Base-by-base conservation (phyloP, 2,888 invertebrate species). In the Aleiodes leptofemur region DNA sequence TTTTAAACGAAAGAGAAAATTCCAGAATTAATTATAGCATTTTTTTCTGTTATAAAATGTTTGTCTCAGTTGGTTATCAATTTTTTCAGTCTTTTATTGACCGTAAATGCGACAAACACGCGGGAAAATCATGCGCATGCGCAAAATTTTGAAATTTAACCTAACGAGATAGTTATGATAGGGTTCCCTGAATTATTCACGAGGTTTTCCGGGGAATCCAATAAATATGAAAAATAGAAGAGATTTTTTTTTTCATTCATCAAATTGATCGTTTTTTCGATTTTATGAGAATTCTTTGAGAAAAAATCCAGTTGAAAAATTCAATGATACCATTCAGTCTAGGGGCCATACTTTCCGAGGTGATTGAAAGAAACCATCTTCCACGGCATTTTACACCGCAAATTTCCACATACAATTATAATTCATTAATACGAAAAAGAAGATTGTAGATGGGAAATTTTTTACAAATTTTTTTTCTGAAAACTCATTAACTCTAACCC, bases 41-140 rank as follows among this genome's bases (percentile, higher is more conserved):
- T 11, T 55, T 51, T 55, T 56, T 50, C 29, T 23, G 56, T 31
- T 34, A 55, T 29, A 50, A 68, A 55, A 48, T 66, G 72, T 72
- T 53, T 31, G 48, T 64, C 72, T 56, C 50, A 43, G 23, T 48
- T 31, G 14, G 31, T 68, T n/a, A 34, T 72, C 1, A 53, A 11
- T 64, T 1, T 8, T 81, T 78, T 79, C 78, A 72, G 74, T 69
- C n/a, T 66, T 81, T 71, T 76, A 57, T 78, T 82, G 82, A 82
- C 72, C 73, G 57, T 29, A 73, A 14, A 43, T 76, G 80, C 83
- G 82, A 4, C 66, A 31, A n/a, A 31, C 51, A 43, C 34, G 57
- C 51, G 76, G 53, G 76, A 64, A 5, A 8, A 34, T 16, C 8
- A 7, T 43, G 77, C 78, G 78, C 74, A 74, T 16, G 77, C 78